Evolutionary conservation across 2,797 vertebrate species (phyloP).

Genomic region (Coendou prehensilis): DNA sequence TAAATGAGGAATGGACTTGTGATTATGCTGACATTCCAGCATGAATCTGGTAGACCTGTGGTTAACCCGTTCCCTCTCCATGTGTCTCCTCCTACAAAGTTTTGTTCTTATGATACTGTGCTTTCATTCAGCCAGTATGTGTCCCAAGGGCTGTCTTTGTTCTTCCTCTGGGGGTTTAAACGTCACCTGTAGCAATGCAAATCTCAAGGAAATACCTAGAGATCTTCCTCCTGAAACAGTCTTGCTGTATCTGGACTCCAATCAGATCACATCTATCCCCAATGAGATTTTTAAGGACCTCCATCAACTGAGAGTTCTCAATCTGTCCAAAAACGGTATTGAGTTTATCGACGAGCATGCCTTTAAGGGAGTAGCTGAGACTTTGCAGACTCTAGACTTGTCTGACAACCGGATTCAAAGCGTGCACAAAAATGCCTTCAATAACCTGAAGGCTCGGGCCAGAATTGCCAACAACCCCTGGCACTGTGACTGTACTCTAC

Average conservation of each 20-base stretch:
- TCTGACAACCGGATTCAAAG: conserved; percentile 98
- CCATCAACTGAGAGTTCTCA: conserved; percentile 95
- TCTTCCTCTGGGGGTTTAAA: conserved; percentile 95
- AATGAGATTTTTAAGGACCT: conserved; percentile 97
- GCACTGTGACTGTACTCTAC: conserved; percentile 98
- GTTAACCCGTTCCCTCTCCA: conserved; percentile 98
- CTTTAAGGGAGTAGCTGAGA: conserved; percentile 96
- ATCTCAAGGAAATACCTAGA: conserved; percentile 97
- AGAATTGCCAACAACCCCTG: conserved; percentile 98
- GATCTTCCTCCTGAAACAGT: conserved; percentile 96
- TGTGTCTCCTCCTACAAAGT: conserved; percentile 99
- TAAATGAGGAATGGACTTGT: conserved; percentile 91
- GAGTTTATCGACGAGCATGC: conserved; percentile 97
- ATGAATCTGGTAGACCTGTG: conserved; percentile 99
- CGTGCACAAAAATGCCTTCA: conserved; percentile 98
- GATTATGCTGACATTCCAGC: conserved; percentile 95
- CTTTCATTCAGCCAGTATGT: conserved; percentile 99
- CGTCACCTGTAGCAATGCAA: conserved; percentile 97
- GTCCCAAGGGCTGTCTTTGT: conserved; percentile 98
- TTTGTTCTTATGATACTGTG: conserved; percentile 99
- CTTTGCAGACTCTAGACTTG: conserved; percentile 97
- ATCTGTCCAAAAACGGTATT: conserved; percentile 97
- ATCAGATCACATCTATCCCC: conserved; percentile 97
- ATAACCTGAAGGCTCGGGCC: conserved; percentile 95
- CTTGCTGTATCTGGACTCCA: conserved; percentile 96